Evolutionary conservation across 2,113 vertebrate genomes (phyloP).

Genomic region (Eptesicus fuscus): DNA sequence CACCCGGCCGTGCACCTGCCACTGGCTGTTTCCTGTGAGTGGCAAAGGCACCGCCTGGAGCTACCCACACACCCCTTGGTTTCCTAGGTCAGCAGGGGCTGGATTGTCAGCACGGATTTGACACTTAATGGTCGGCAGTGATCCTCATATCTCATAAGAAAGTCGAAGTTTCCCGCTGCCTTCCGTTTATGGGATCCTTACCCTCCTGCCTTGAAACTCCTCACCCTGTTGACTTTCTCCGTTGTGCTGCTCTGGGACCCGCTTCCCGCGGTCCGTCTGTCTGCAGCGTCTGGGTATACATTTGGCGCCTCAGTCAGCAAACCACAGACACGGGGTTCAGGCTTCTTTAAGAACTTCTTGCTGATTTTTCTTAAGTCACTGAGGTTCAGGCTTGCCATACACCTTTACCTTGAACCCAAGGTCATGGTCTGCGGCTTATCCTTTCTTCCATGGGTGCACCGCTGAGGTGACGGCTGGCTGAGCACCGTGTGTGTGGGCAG

Average conservation of each 20-base stretch:
- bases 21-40: neutral
- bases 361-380: neutral
- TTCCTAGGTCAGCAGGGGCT: neutral
- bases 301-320: neutral
- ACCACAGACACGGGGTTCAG: neutral
- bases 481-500: conserved; percentile 50
- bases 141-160: neutral
- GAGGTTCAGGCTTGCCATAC: conserved; percentile 25
- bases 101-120: neutral
- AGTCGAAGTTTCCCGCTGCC: neutral
- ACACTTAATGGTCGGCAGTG: neutral
- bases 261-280: neutral
- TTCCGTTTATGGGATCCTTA: neutral
- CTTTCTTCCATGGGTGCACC: neutral
- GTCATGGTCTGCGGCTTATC: neutral
- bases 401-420: conserved; percentile 41
- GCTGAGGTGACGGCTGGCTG: neutral
- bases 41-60: neutral
- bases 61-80: neutral
- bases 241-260: neutral
- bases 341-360: neutral
- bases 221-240: neutral
- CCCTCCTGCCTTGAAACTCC: conserved; percentile 58
- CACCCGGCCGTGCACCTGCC: neutral
- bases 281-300: neutral